phyloP scores from a whole-genome alignment of 2,888 invertebrate genomes.

The Iphiclides podalirius region DNA sequence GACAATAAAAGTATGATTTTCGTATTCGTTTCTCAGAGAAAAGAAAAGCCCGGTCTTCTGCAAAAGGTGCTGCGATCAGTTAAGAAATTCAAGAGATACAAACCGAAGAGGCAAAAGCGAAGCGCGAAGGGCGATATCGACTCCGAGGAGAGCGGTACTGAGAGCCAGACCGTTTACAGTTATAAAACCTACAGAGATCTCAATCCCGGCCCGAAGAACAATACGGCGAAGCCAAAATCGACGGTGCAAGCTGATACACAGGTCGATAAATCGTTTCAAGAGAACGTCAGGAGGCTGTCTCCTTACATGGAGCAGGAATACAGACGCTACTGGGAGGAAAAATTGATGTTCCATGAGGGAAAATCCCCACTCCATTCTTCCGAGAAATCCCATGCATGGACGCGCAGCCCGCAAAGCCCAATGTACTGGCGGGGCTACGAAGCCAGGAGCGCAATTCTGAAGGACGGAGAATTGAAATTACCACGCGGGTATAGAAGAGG shows the following conservation, averaged over 20 bases:
- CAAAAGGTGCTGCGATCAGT: constrained; percentile 51
- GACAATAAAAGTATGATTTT: too few relatives aligned
- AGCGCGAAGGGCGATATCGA: constrained; percentile 37
- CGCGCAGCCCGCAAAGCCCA: constrained; percentile 19
- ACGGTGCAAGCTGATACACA: background rate
- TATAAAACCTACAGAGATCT: constrained; percentile 33
- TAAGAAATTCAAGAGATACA: constrained; percentile 44
- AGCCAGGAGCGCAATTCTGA: constrained; percentile 38
- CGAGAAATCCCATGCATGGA: constrained; percentile 28
- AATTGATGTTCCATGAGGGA: constrained; percentile 41
- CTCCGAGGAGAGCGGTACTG: constrained; percentile 40
- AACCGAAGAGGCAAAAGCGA: constrained; percentile 26
- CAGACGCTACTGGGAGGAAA: constrained; percentile 53
- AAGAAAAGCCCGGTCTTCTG: constrained; percentile 45
- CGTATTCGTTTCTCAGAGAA: constrained; percentile 38
- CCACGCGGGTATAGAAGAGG: constrained; percentile 19
- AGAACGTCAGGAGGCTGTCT: constrained; percentile 23
- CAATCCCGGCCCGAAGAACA: background rate
- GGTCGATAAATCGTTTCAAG: constrained; percentile 5
- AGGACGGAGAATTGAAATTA: constrained; percentile 22
- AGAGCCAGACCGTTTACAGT: constrained; percentile 51
- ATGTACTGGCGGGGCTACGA: constrained; percentile 42
- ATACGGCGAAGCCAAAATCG: constrained; percentile 11
- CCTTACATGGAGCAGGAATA: constrained; percentile 61
- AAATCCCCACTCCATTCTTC: constrained; percentile 33